A percentile compares a stretch with the other conserved stretches of the same genome.
Evolutionary conservation across 2,888 invertebrate genomes (phyloP).

Genomic region (Anaspis maculata): DNA sequence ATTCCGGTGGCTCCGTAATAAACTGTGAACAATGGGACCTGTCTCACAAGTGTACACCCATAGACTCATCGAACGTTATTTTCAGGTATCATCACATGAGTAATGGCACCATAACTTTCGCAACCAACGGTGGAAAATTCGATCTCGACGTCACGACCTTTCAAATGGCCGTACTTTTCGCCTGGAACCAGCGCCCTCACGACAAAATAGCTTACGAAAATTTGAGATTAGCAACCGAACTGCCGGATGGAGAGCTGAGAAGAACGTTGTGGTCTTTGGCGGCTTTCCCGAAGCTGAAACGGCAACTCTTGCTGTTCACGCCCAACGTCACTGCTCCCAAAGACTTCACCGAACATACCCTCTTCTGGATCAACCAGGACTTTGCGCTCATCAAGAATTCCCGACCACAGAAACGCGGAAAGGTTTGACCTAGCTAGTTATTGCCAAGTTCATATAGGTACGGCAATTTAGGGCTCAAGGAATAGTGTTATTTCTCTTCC

Average conservation of each 20-base stretch:
- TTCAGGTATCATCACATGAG: slow-evolving; percentile 92
- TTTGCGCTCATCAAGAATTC: slow-evolving; percentile 93
- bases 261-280: slow-evolving; percentile 94
- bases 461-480: no score
- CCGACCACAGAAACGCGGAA: slow-evolving; percentile 88
- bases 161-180: slow-evolving; percentile 98
- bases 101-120: slow-evolving; percentile 95
- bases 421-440: slow-evolving; percentile 49
- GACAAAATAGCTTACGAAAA: slow-evolving; percentile 96
- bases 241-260: slow-evolving; percentile 91
- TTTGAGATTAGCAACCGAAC: slow-evolving; percentile 88
- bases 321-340: slow-evolving; percentile 80
- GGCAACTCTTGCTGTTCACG: slow-evolving; percentile 78
- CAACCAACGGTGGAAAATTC: slow-evolving; percentile 84
- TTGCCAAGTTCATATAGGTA: not conserved
- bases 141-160: slow-evolving; percentile 99
- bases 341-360: slow-evolving; percentile 87
- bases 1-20: no score
- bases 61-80: no score
- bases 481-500: no score
- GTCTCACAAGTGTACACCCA: no score
- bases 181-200: slow-evolving; percentile 94
- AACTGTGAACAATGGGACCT: no score
- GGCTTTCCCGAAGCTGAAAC: slow-evolving; percentile 91
- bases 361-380: slow-evolving; percentile 96